These are phyloP conservation scores for Pterocles burchelli DNA, from an alignment of 2,113 vertebrate species.

Conservation along the genomic window DNA sequence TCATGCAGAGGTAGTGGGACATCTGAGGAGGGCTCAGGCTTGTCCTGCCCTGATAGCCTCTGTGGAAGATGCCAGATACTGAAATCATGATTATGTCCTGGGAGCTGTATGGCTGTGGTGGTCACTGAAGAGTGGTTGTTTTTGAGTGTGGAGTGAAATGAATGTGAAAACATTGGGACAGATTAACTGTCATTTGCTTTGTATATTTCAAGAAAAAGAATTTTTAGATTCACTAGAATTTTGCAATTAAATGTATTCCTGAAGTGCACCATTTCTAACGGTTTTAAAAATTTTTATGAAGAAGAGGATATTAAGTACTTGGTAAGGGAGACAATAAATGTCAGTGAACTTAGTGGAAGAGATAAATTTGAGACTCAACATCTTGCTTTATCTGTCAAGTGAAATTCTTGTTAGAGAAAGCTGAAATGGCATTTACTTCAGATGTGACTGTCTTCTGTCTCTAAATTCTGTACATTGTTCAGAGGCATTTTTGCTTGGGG, in stretches of 20 bases:
- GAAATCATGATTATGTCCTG: not conserved
- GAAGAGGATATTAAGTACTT: not conserved
- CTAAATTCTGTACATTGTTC: not conserved
- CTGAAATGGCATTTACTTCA: not conserved
- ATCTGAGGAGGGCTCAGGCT: not conserved
- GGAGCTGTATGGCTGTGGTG: not conserved
- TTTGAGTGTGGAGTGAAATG: not conserved
- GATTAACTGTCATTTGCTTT: not conserved
- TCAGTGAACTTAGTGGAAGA: not conserved
- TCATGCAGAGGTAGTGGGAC: not conserved
- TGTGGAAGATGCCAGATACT: not conserved
- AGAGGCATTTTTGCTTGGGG: not conserved
- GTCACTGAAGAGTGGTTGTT: not conserved
- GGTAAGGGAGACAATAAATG: not conserved
- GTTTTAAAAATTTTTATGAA: not conserved
- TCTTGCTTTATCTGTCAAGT: not conserved
- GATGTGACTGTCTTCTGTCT: not conserved
- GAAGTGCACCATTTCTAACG: not conserved
- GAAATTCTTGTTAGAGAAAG: not conserved
- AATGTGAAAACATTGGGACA: not conserved
- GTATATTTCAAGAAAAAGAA: not conserved
- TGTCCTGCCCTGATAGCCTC: fast-evolving
- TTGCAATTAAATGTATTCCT: not conserved
- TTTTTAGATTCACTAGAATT: not conserved
- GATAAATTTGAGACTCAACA: not conserved